phyloP scores from a whole-genome alignment of 2,888 invertebrate species.

The Carterocephalus palaemon region DNA sequence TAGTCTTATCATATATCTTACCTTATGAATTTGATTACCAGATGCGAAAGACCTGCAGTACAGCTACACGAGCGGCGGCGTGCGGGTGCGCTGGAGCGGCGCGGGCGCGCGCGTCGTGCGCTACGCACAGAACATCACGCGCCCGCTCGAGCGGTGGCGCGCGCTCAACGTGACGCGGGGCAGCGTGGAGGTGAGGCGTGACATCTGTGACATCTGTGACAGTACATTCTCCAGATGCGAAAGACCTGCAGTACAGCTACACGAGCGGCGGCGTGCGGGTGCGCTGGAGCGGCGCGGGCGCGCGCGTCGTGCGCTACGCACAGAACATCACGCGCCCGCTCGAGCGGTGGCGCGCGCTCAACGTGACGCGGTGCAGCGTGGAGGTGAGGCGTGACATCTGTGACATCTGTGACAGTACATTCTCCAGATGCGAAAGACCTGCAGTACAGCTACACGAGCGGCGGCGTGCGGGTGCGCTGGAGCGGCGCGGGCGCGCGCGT shows the following conservation, averaged over 20 bases:
- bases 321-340: slow-evolving; percentile 66
- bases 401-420: no score
- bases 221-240: no score
- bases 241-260: no score
- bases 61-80: slow-evolving; percentile 42
- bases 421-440: no score
- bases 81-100: slow-evolving; percentile 46
- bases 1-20: no score
- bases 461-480: no score
- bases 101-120: slow-evolving; percentile 55
- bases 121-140: slow-evolving; percentile 71
- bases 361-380: slow-evolving; percentile 46
- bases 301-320: slow-evolving; percentile 74
- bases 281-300: no score
- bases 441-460: no score
- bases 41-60: slow-evolving; percentile 49
- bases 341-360: slow-evolving; percentile 62
- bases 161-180: slow-evolving; percentile 47
- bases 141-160: slow-evolving; percentile 67
- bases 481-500: no score
- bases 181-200: slow-evolving; percentile 44
- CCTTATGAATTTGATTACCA: slow-evolving; percentile 32
- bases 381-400: slow-evolving; percentile 39
- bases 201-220: no score
- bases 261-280: no score